Percentiles rank a stretch among this genome's conserved stretches.
phyloP scores from a whole-genome alignment of 2,888 invertebrate species.

The Dione juno region DNA sequence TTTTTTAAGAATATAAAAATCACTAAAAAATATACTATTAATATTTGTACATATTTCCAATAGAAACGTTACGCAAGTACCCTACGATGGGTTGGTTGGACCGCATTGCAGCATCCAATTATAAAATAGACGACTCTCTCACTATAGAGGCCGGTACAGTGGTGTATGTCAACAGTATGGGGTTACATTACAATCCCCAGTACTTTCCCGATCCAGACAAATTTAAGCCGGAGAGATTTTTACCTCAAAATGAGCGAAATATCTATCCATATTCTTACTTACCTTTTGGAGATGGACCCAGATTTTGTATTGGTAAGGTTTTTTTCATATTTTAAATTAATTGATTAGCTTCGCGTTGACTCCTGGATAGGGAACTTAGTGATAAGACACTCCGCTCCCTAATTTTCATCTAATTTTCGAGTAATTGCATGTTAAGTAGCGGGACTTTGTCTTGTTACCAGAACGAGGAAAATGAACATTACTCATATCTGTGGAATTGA shows the following conservation, averaged over 20 bases:
- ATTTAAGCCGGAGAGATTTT: slow-evolving; percentile 82
- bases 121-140: slow-evolving; percentile 49
- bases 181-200: slow-evolving; percentile 67
- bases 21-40: too few relatives aligned
- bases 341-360: too few relatives aligned
- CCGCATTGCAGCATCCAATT: slow-evolving; percentile 46
- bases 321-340: too few relatives aligned
- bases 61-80: slow-evolving; percentile 50
- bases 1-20: too few relatives aligned
- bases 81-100: slow-evolving; percentile 52
- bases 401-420: too few relatives aligned
- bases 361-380: too few relatives aligned
- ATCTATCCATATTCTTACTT: slow-evolving; percentile 58
- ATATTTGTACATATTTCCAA: slow-evolving; percentile 4
- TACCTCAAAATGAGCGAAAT: slow-evolving; percentile 75
- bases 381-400: background rate
- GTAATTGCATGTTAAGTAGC: too few relatives aligned
- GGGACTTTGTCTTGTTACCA: too few relatives aligned
- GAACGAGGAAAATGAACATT: too few relatives aligned
- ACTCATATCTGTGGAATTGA: too few relatives aligned
- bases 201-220: slow-evolving; percentile 77
- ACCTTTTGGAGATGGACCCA: slow-evolving; percentile 84
- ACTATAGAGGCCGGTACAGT: slow-evolving; percentile 57
- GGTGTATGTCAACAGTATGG: slow-evolving; percentile 53
- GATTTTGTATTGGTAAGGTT: slow-evolving; percentile 82